Percentiles rank a stretch among this genome's conserved stretches.
Evolutionary conservation across 2,797 vertebrate species (phyloP).

Genomic region (Graptemys geographica): DNA sequence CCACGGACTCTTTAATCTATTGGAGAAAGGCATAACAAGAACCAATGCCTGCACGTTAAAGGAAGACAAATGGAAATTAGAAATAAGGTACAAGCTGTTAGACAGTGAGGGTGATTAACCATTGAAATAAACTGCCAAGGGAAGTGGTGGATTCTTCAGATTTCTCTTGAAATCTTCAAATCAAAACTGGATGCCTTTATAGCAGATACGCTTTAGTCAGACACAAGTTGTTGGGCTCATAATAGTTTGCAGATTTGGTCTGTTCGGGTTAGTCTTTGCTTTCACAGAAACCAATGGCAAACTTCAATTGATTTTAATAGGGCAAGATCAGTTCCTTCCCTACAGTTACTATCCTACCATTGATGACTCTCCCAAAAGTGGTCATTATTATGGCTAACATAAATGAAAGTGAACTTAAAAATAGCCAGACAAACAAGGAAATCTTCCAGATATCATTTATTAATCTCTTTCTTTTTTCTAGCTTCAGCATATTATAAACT

Average conservation of each 20-base stretch:
- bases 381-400: background rate
- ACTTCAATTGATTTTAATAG: background rate
- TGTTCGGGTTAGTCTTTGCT: background rate
- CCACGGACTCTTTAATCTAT: background rate
- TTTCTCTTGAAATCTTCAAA: background rate
- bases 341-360: background rate
- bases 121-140: background rate
- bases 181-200: background rate
- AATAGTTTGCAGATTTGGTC: no score
- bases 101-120: background rate
- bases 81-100: background rate
- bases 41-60: background rate
- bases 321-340: background rate
- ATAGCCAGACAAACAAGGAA: background rate
- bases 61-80: background rate
- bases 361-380: background rate
- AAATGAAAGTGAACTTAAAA: background rate
- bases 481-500: background rate
- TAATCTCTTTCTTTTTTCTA: background rate
- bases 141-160: background rate
- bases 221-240: background rate
- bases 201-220: background rate
- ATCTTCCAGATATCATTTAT: background rate
- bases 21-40: background rate
- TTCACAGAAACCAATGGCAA: background rate